Evolutionary conservation across 1,140 invertebrate species (phyloP).

Genomic region (Popillia japonica): DNA sequence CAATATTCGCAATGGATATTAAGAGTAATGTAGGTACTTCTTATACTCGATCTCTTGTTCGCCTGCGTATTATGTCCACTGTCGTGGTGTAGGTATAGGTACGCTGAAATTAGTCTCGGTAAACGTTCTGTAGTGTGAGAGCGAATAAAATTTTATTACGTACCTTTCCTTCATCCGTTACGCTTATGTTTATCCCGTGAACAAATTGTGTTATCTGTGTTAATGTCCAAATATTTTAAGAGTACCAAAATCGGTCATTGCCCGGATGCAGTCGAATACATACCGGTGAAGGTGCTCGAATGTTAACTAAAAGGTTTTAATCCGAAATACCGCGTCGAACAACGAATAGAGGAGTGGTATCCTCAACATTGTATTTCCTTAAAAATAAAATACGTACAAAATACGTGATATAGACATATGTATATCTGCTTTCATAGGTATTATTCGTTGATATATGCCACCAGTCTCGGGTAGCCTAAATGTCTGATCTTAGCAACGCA

Average conservation of each 20-base stretch:
- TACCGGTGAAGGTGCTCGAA: not conserved
- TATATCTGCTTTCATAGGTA: too few species aligned
- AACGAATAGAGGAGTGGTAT: not conserved
- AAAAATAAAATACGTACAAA: not conserved
- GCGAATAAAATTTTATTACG: not conserved
- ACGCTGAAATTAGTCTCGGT: not conserved
- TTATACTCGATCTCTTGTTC: too few species aligned
- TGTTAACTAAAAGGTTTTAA: not conserved
- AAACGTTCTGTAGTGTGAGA: not conserved
- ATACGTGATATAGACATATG: not conserved
- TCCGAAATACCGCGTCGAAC: not conserved
- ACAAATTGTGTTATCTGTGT: constrained; percentile 15
- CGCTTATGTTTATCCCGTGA: not conserved
- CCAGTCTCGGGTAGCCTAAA: too few species aligned
- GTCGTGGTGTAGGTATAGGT: not conserved
- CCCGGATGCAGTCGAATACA: not conserved
- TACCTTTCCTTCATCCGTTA: not conserved
- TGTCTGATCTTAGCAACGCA: too few species aligned
- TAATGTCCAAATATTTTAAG: constrained; percentile 31
- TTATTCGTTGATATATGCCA: too few species aligned
- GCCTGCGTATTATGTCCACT: too few species aligned
- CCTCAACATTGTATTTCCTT: not conserved
- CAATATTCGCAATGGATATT: too few species aligned
- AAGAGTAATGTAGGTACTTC: too few species aligned
- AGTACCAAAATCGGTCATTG: constrained; percentile 34